Evolutionary conservation across 2,888 invertebrate genomes (phyloP), one percentile per base, ranked within the genome.

Genomic region (Podotricha telesiphe): DNA sequence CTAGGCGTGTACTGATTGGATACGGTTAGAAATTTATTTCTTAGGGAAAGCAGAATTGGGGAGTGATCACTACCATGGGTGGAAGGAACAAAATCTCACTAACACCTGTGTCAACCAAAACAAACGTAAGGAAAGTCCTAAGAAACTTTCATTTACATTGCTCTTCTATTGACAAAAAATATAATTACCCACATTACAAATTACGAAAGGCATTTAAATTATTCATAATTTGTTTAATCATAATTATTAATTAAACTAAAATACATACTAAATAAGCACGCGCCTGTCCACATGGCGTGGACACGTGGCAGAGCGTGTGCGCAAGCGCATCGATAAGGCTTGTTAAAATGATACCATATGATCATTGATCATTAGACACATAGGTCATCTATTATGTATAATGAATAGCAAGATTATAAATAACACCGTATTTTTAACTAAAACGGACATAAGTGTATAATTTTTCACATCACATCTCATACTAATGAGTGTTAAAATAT

Each of bases 281-380:
- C 56, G 62, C 42, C 37, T 3, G n/a, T 55, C 34, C 72, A 68
- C 68, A 68, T 68, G 70, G 65, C 11, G 37, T n/a, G 19, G 48
- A 51, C 72, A 72, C 72, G 72, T 72, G 68, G 63, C 58, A 42
- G 0, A 0, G 7, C 61, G 70, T 68, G 63, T 72, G 72, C 72
- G 67, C 64, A 6, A 2, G 67, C 72, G 69, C 67, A 69, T 28
- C 59, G 69, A 70, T 70, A 66, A 50, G 22, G 17, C 42, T 45
- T n/a, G 55, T 37, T 59, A 13, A 66, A 66, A 66, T 59, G 48
- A 65, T 50, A 59, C 59, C 15, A 40, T 59, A 7, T 19, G 40
- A 51, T 51, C 37, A 20, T 59, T 51, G 59, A 34, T 59, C 50
- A 42, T 66, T 66, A 50, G 28, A 28, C 28, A 28, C 28, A 6